Evolutionary conservation across 2,113 vertebrate species (phyloP), one percentile per base, ranked within the genome.

Genomic region (Albula goreensis): DNA sequence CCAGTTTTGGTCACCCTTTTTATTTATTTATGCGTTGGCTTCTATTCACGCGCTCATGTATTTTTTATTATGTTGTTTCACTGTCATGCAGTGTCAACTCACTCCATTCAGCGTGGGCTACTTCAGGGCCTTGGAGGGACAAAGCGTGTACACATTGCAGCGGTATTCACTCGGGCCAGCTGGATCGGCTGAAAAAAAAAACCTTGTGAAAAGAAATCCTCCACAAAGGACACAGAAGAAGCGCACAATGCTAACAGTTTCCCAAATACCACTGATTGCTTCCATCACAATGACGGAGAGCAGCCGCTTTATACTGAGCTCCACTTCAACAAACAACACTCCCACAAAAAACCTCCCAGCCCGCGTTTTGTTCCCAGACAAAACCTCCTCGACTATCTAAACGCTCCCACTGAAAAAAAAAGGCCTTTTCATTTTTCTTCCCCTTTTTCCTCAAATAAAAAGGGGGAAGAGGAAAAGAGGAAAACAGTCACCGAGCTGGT

Each of bases 1-100:
- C 98, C 98, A 98, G 98, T 99, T 99, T 98, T 98, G 98, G 97
- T 99, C 97, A 99, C 97, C 98, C 98, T 99, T 99, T 98, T 99
- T 98, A 99, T 99, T 99, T 99, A 99, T 99, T 99, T 99, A 99
- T 98, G 97, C 97, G 97, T 97, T 97, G 97, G 97, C 97, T 96
- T 96, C 98, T 95, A 99, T 98, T 98, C 97, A 99, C 96, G 95
- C 94, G 95, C 98, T 99, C 98, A 99, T 99, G 98, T 99, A 99
- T 99, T 99, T 99, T 99, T 99, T 99, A 99, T 99, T 99, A 99
- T 99, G 97, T 98, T 99, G 98, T 99, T 98, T 98, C 97, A 97
- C 98, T 99, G 98, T 99, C 98, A 98, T 98, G 97, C 98, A 99
- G 98, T 99, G 98, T 99, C 98, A 99, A 99, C 98, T 99, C 97